A percentile compares a stretch with the other conserved stretches of the same genome.
Conservation (phyloP, 2,113 vertebrate genomes). For the Porphyrio hochstetteri region DNA sequence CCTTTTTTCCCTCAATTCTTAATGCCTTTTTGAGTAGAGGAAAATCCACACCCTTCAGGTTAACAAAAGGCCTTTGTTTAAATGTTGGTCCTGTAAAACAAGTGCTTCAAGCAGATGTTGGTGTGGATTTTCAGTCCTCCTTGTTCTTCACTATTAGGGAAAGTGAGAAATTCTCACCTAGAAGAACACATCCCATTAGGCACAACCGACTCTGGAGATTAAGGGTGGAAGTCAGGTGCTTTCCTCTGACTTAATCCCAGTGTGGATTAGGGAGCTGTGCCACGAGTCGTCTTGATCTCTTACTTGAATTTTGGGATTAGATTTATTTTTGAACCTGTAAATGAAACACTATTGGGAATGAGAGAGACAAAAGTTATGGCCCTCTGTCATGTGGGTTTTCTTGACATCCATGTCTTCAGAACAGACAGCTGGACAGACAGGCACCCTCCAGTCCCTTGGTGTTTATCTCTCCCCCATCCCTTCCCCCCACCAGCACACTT, state of each 20-base stretch:
- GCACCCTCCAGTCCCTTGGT: background rate
- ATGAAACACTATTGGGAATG: background rate
- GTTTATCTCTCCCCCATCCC: background rate
- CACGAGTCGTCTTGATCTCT: background rate
- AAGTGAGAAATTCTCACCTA: slow-evolving; percentile 40
- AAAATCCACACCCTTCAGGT: background rate
- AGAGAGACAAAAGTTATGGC: background rate
- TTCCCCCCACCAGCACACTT: background rate
- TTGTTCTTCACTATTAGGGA: background rate
- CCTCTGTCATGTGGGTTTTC: background rate
- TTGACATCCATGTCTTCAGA: background rate
- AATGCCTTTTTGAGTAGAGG: background rate
- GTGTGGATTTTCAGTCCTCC: background rate
- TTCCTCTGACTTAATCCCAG: slow-evolving; percentile 21
- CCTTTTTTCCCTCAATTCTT: background rate
- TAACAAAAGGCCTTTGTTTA: slow-evolving; percentile 17
- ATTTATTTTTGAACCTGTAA: background rate
- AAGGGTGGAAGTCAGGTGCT: slow-evolving; percentile 35
- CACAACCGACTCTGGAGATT: background rate
- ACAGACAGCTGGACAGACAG: background rate
- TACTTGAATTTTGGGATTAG: background rate
- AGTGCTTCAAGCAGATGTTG: background rate
- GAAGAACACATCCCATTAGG: slow-evolving; percentile 8
- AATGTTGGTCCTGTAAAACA: background rate
- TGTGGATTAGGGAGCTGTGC: background rate